A percentile compares a stretch with the other conserved stretches of the same genome.
Evolutionary conservation across 1,140 invertebrate species (phyloP).

Genomic region (Heliothis subflexa): DNA sequence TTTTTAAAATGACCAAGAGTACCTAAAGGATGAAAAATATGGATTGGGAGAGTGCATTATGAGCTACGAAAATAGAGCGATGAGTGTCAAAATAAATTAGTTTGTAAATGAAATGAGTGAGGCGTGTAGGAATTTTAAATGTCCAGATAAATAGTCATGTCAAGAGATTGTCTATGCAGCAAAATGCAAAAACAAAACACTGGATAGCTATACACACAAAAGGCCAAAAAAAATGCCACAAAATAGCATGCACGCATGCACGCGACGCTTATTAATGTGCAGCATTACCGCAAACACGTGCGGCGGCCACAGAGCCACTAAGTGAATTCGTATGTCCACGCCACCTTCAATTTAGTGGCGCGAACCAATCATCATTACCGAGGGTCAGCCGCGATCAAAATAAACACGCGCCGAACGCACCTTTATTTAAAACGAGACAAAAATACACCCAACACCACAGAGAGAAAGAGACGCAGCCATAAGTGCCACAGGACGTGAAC

Average conservation of each 20-base stretch:
- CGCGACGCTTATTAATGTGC: slow-evolving; percentile 55
- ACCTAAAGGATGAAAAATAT: no score
- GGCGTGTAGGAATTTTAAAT: no score
- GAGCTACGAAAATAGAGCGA: no score
- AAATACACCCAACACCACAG: slow-evolving; percentile 40
- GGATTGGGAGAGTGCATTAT: no score
- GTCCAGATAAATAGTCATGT: no score
- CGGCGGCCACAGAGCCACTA: slow-evolving; percentile 56
- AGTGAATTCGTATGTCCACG: slow-evolving; percentile 81
- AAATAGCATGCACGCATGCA: background rate
- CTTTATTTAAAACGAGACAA: slow-evolving; percentile 62
- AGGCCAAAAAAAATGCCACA: background rate
- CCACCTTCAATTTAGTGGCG: slow-evolving; percentile 73
- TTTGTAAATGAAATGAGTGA: no score
- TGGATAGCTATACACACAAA: background rate
- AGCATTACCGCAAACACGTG: slow-evolving; percentile 36
- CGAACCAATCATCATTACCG: slow-evolving; percentile 82
- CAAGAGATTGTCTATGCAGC: no score
- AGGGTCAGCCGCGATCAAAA: slow-evolving; percentile 72
- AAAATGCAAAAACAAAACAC: no score
- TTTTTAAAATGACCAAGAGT: background rate
- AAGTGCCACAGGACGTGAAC: slow-evolving; percentile 70
- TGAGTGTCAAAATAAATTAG: no score
- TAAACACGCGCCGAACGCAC: slow-evolving; percentile 70
- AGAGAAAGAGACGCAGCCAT: slow-evolving; percentile 56